Evolutionary conservation across 1,140 invertebrate species (phyloP).

Genomic region (Ctenoplectra terminalis): DNA sequence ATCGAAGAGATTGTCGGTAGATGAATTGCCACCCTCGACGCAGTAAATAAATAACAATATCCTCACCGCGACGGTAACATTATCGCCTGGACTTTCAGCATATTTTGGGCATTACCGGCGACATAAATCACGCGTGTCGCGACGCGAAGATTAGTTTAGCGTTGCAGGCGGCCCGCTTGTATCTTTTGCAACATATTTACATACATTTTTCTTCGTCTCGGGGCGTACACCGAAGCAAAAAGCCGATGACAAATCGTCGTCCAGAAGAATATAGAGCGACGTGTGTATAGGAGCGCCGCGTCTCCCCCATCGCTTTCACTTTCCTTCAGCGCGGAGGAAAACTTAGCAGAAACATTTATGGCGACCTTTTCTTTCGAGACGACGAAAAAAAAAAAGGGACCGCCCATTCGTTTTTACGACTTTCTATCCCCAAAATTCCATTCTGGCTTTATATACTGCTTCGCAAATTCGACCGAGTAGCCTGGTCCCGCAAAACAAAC

Average conservation of each 20-base stretch:
- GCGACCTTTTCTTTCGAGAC: not conserved
- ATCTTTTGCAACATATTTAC: slow-evolving; percentile 55
- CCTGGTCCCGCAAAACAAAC: not conserved
- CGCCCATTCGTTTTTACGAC: slow-evolving; percentile 54
- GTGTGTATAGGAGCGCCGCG: not conserved
- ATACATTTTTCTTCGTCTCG: slow-evolving; percentile 55
- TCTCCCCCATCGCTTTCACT: slow-evolving; percentile 24
- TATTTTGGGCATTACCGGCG: slow-evolving; percentile 53
- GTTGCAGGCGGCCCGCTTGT: slow-evolving; percentile 36
- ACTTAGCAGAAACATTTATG: slow-evolving; percentile 47
- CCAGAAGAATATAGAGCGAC: slow-evolving; percentile 56
- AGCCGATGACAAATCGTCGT: slow-evolving; percentile 62
- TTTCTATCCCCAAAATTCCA: slow-evolving; percentile 20
- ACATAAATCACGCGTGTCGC: slow-evolving; percentile 53
- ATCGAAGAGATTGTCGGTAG: not conserved
- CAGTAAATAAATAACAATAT: not conserved
- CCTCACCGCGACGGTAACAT: not conserved
- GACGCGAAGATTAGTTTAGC: slow-evolving; percentile 56
- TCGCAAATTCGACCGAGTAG: slow-evolving; percentile 47
- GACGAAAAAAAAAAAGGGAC: slow-evolving; percentile 8
- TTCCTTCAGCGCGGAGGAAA: slow-evolving; percentile 16
- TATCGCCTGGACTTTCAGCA: slow-evolving; percentile 34
- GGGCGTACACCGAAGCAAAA: slow-evolving; percentile 20
- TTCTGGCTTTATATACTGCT: slow-evolving; percentile 3
- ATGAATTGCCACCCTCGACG: not conserved